Evolutionary conservation across 2,113 vertebrate species (phyloP).

Genomic region (Hypocryptadius cinnamomeus): DNA sequence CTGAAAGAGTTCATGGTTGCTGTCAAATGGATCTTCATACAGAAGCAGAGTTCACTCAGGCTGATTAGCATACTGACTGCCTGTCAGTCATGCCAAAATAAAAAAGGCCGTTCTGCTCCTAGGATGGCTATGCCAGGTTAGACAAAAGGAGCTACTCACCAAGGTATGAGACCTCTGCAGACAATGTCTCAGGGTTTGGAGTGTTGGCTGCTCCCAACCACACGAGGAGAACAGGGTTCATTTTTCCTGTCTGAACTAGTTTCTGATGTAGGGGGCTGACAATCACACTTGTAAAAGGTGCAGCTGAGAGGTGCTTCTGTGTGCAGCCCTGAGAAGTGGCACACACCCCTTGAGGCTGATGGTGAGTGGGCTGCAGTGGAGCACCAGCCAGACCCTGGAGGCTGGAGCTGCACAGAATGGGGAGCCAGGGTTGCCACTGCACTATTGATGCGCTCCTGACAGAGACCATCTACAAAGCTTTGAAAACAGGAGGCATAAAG

Average conservation of each 20-base stretch:
- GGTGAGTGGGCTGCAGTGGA: not conserved
- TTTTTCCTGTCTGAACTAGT: not conserved
- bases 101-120: not conserved
- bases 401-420: not conserved
- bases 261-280: not conserved
- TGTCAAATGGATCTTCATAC: not conserved
- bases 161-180: not conserved
- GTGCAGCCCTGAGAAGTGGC: not conserved
- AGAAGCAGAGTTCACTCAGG: not conserved
- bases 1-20: not conserved
- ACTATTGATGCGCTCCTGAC: not conserved
- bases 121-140: not conserved
- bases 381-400: not conserved
- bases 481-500: not conserved
- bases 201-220: not conserved
- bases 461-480: not conserved
- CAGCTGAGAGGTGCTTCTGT: not conserved
- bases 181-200: not conserved
- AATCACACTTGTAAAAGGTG: not conserved
- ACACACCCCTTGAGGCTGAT: not conserved
- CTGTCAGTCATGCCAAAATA: not conserved
- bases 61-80: not conserved
- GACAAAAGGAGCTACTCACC: not conserved
- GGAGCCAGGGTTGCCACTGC: not conserved
- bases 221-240: not conserved